Evolutionary conservation across 2,797 vertebrate species (phyloP).

Genomic region (Gila robusta): DNA sequence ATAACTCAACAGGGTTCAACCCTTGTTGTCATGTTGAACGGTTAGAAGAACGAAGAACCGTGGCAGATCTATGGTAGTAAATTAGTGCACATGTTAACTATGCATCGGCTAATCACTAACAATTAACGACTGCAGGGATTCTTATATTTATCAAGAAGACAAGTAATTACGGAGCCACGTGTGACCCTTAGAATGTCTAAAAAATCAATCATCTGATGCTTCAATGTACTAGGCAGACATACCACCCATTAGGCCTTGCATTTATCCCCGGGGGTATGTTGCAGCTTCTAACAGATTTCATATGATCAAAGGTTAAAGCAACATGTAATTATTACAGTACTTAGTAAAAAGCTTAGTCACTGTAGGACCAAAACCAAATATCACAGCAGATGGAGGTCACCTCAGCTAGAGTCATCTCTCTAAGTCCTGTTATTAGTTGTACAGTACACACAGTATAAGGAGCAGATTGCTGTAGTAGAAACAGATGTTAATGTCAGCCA

Average conservation of each 20-base stretch:
- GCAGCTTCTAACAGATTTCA: conserved; percentile 58
- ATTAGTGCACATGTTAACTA: conserved; percentile 8
- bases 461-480: conserved; percentile 73
- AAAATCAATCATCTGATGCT: conserved; percentile 43
- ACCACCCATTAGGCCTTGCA: conserved; percentile 48
- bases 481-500: conserved; percentile 75
- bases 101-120: not conserved
- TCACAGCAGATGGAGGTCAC: conserved; percentile 57
- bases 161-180: conserved; percentile 4
- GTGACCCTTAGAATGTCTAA: conserved; percentile 19
- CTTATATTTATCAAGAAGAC: conserved; percentile 15
- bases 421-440: conserved; percentile 60
- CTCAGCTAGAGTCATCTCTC: conserved; percentile 48
- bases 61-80: conserved; percentile 13
- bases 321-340: conserved; percentile 53
- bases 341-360: conserved; percentile 55
- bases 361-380: conserved; percentile 29
- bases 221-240: conserved; percentile 39
- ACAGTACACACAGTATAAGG: conserved; percentile 67
- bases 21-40: conserved; percentile 41
- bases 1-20: conserved; percentile 39
- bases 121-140: conserved; percentile 9
- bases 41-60: not conserved
- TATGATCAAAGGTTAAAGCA: conserved; percentile 61
- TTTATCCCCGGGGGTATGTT: conserved; percentile 42